Base-by-base conservation (phyloP, 2,797 vertebrate species). In the Luscinia luscinia region DNA sequence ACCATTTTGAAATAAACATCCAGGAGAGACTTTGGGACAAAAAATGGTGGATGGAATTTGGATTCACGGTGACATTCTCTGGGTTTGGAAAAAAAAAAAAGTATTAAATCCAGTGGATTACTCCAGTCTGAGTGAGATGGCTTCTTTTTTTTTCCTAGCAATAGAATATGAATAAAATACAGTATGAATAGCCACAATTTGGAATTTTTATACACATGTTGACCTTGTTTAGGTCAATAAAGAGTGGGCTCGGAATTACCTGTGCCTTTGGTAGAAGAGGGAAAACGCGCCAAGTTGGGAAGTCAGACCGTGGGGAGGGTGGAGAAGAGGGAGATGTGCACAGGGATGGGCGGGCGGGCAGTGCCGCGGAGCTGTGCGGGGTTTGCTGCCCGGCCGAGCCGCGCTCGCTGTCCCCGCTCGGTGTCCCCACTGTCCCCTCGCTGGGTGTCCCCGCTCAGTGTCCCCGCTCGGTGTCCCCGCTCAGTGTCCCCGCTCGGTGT, bases 91-190 rank as follows among this genome's bases (percentile, higher is more conserved):
- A 15, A 58, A 45, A 63, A 38, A n/a, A 5, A 4, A 9, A 1
- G 5, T 58, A 77, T 91, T 86, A 92, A 93, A 93, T 87, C 68
- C 91, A 82, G 84, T 84, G 81, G 92, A 82, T 94, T 93, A 22
- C 70, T 82, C 51, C 55, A 22, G 54, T 67, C 75, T 90, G 78
- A 93, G 83, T 43, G 78, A 68, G 30, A 16, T 28, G 49, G 34
- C 13, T 83, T 54, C 61, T 89, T 93, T 76, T 61, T 61, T 45
- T 64, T 70, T 41, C 74, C 79, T 8, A 77, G 81, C 48, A 27
- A 1, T 10, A 36, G 41, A 63, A 21, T 21, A 23, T 4, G 46
- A 19, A 43, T 43, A 43, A 43, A 43, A 43, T 45, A 45, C 19
- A 20, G 19, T 45, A 45, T 45, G 43, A 45, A 45, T 45, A 45